Evolutionary conservation across 2,888 invertebrate species (phyloP).

Genomic region (Dasypolia templi): DNA sequence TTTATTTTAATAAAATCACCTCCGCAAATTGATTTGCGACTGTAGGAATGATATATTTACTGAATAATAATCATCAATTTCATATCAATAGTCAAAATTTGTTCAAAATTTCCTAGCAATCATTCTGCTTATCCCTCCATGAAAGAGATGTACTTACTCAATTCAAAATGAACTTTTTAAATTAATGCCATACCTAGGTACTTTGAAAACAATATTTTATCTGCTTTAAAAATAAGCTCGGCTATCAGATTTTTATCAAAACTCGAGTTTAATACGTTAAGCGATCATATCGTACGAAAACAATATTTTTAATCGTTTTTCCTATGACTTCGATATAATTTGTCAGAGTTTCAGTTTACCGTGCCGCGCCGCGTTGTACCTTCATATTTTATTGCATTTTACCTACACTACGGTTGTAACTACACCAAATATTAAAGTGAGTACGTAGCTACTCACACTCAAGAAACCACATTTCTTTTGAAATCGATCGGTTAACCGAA

Average conservation of each 20-base stretch:
- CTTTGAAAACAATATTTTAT: constrained; percentile 12
- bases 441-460: constrained; percentile 59
- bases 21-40: too few species aligned
- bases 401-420: constrained; percentile 33
- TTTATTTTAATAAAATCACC: neutral
- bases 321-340: constrained; percentile 21
- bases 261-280: constrained; percentile 29
- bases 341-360: constrained; percentile 26
- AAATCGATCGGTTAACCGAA: constrained; percentile 86
- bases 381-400: constrained; percentile 19
- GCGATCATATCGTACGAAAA: constrained; percentile 22
- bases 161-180: neutral
- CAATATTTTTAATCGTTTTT: constrained; percentile 38
- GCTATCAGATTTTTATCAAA: constrained; percentile 16
- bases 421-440: constrained; percentile 50
- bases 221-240: constrained; percentile 29
- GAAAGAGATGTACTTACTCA: neutral
- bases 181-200: too few species aligned
- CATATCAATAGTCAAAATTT: too few species aligned
- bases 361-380: neutral
- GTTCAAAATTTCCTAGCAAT: neutral
- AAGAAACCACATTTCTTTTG: constrained; percentile 83
- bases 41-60: too few species aligned
- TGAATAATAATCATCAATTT: too few species aligned
- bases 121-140: constrained; percentile 1